phyloP scores from a whole-genome alignment of 2,113 vertebrate genomes.

The Gallinago jamesoni region DNA sequence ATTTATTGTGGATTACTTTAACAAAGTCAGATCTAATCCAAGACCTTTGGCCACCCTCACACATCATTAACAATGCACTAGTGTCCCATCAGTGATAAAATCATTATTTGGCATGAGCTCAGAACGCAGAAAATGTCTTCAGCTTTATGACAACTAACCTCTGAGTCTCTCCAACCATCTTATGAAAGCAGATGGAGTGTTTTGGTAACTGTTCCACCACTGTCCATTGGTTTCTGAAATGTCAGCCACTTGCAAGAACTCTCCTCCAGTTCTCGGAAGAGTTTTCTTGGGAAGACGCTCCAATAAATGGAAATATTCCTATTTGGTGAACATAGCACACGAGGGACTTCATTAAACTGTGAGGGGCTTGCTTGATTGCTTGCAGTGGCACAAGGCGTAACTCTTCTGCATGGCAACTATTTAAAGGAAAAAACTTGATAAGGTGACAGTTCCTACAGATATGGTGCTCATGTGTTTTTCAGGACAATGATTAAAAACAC shows the following conservation, averaged over 20 bases:
- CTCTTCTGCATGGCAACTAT: not conserved
- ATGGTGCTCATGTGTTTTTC: not conserved
- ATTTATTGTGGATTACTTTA: not conserved
- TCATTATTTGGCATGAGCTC: not conserved
- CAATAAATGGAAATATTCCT: not conserved
- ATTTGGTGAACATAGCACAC: not conserved
- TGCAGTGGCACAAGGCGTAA: not conserved
- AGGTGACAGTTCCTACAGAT: not conserved
- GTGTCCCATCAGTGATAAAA: not conserved
- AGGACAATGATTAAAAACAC: slow-evolving; percentile 10
- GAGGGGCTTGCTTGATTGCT: not conserved
- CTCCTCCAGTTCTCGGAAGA: not conserved
- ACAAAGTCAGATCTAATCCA: not conserved
- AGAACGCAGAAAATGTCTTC: not conserved
- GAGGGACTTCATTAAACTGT: not conserved
- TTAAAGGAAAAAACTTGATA: not conserved
- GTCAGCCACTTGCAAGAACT: not conserved
- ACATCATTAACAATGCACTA: not conserved
- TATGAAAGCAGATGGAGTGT: not conserved
- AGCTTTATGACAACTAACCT: not conserved
- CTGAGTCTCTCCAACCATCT: not conserved
- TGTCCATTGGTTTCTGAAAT: not conserved
- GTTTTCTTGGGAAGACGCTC: not conserved
- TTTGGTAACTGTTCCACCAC: not conserved
- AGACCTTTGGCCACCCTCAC: not conserved